These are phyloP conservation scores for Nanorana parkeri DNA, from an alignment of 2,113 vertebrate genomes.

Conservation along the genomic window DNA sequence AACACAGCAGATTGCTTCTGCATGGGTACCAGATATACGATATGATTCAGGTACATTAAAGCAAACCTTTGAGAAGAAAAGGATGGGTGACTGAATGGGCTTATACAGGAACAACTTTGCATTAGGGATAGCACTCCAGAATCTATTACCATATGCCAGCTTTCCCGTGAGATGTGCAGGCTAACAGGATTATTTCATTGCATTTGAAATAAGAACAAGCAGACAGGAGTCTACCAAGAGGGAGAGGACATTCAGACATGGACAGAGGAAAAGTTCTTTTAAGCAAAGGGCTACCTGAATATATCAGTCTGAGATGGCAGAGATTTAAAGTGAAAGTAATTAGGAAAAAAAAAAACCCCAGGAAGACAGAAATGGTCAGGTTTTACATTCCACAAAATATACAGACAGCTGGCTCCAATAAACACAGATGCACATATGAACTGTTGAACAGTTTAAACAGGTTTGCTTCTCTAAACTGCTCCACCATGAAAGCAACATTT, in stretches of 20 bases:
- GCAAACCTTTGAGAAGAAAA: neutral
- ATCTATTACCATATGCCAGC: constrained; percentile 40
- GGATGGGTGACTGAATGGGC: constrained; percentile 2
- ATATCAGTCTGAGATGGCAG: too few species aligned
- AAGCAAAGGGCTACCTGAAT: too few species aligned
- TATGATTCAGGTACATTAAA: constrained; percentile 49
- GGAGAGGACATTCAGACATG: neutral
- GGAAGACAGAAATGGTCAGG: too few species aligned
- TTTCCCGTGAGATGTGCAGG: neutral
- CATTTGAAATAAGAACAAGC: neutral
- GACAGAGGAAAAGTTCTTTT: too few species aligned
- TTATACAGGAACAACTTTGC: constrained; percentile 24
- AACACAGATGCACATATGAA: too few species aligned
- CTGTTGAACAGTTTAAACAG: too few species aligned
- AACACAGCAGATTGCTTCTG: constrained; percentile 41
- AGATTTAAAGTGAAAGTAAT: too few species aligned
- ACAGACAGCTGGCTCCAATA: too few species aligned
- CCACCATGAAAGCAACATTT: too few species aligned
- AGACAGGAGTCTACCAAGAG: neutral
- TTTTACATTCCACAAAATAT: too few species aligned
- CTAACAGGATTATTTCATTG: neutral
- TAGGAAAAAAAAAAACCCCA: too few species aligned
- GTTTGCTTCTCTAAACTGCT: too few species aligned
- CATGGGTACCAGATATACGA: constrained; percentile 32
- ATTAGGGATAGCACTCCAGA: constrained; percentile 5